A percentile compares a stretch with the other conserved stretches of the same genome.
Conservation (phyloP, 2,888 invertebrate species). For the Myathropa florea region DNA sequence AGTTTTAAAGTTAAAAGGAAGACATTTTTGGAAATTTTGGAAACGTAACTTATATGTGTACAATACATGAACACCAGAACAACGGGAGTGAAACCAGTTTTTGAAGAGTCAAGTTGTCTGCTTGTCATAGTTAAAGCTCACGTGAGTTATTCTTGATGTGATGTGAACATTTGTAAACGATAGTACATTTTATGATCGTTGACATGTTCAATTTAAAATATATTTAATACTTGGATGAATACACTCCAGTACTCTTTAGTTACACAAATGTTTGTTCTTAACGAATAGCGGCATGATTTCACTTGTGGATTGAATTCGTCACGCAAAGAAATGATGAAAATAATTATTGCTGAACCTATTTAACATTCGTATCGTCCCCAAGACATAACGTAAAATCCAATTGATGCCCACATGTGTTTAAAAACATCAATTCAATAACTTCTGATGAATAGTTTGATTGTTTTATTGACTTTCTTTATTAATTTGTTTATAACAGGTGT, state of each 20-base stretch:
- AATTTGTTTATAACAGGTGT: too few species aligned
- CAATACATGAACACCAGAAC: neutral
- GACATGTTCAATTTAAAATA: too few species aligned
- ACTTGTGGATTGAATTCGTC: neutral
- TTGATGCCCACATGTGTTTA: too few species aligned
- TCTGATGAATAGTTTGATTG: too few species aligned
- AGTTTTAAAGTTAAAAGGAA: neutral
- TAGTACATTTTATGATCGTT: neutral
- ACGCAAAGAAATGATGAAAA: neutral
- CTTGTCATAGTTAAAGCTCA: neutral
- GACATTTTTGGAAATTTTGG: neutral
- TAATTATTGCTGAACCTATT: neutral
- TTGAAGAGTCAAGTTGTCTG: neutral
- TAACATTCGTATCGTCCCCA: neutral
- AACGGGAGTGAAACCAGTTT: neutral
- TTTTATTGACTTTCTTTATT: too few species aligned
- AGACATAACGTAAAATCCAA: neutral
- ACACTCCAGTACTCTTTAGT: too few species aligned
- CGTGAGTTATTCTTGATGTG: neutral
- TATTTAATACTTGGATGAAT: too few species aligned
- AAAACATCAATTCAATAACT: too few species aligned
- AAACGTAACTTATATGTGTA: neutral
- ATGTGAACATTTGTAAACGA: neutral
- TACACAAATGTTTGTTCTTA: neutral
- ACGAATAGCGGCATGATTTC: neutral